Percentiles rank a stretch among this genome's conserved stretches.
phyloP scores from a whole-genome alignment of 2,888 invertebrate genomes.

The Chelonus formosanus region DNA sequence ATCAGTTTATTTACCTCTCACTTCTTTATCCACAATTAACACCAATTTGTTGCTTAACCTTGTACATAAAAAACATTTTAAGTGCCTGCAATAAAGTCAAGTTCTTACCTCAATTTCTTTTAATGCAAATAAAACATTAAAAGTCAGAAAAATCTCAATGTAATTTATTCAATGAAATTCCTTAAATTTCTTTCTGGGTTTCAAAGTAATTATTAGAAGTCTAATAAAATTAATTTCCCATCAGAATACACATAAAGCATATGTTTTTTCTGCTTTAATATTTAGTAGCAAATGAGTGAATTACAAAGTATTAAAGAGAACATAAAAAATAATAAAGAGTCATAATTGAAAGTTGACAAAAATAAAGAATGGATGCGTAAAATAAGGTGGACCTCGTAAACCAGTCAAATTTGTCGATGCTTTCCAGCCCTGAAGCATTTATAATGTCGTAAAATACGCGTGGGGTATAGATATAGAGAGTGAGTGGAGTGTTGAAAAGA shows the following conservation, averaged over 20 bases:
- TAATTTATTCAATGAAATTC: no score
- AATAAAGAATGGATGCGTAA: slow-evolving; percentile 39
- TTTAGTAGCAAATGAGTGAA: neutral
- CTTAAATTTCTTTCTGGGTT: neutral
- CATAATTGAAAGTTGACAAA: slow-evolving; percentile 19
- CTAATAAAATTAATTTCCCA: no score
- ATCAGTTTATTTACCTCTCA: no score
- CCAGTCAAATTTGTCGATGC: slow-evolving; percentile 54
- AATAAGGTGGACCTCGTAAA: slow-evolving; percentile 48
- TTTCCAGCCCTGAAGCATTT: slow-evolving; percentile 47
- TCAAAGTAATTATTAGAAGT: neutral
- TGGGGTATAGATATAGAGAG: slow-evolving; percentile 23
- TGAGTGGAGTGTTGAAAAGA: slow-evolving; percentile 17
- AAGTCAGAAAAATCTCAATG: no score
- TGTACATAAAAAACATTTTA: no score
- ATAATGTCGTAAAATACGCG: slow-evolving; percentile 52
- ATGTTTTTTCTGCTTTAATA: neutral
- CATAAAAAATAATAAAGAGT: neutral
- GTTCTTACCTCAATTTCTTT: no score
- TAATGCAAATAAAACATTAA: no score
- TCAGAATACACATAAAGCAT: no score
- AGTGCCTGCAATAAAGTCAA: no score
- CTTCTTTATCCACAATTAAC: neutral
- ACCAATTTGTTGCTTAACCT: slow-evolving; percentile 6
- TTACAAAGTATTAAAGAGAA: slow-evolving; percentile 6